Conservation (phyloP, 2,797 vertebrate species). For the Oryzias sinensis region DNA sequence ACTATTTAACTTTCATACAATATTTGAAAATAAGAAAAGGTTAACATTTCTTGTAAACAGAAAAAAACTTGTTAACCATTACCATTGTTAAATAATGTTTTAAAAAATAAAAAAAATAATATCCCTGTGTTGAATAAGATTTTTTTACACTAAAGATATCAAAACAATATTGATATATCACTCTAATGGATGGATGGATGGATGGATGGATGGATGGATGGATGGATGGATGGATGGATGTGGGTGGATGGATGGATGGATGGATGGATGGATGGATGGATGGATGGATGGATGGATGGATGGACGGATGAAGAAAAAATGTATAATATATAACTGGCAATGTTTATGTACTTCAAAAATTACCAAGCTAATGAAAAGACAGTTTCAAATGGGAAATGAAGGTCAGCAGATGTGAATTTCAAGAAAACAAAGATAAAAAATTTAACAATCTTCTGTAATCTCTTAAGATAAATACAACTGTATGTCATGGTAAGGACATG, state of each 20-base stretch:
- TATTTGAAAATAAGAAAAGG: neutral
- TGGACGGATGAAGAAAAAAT: no score
- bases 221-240: no score
- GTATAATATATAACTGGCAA: neutral
- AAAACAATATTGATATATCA: no score
- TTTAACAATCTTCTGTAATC: slow-evolving; percentile 34
- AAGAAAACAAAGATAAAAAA: slow-evolving; percentile 34
- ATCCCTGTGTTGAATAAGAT: no score
- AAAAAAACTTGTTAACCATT: no score
- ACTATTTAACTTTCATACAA: neutral
- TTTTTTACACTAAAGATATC: no score
- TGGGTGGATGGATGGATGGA: no score
- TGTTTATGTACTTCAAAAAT: neutral
- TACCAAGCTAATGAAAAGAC: slow-evolving; percentile 7
- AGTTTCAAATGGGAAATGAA: slow-evolving; percentile 3
- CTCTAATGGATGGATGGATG: neutral
- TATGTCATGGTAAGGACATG: slow-evolving; percentile 28
- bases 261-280: no score
- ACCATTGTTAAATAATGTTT: no score
- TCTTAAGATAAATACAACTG: slow-evolving; percentile 43
- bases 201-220: no score
- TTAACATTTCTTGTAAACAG: neutral
- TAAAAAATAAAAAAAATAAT: no score
- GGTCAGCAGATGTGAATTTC: slow-evolving; percentile 30
- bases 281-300: no score